These are phyloP conservation scores for Drosophila putrida DNA, from an alignment of 2,888 invertebrate species.

Conservation along the genomic window DNA sequence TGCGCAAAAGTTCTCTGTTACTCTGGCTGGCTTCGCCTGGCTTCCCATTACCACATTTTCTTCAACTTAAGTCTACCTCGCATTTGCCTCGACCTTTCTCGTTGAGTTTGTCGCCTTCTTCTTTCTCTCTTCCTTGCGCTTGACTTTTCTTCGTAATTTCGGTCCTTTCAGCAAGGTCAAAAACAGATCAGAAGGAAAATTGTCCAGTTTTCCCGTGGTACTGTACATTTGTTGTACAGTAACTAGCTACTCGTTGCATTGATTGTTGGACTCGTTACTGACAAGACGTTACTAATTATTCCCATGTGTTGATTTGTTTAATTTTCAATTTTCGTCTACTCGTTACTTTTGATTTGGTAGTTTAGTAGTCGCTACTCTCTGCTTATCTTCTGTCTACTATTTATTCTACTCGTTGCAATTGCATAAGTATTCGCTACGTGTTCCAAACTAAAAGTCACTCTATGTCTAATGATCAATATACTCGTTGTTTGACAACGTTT, in stretches of 20 bases:
- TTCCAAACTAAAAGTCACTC: no score
- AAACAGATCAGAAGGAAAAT: slow-evolving; percentile 10
- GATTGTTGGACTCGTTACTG: background rate
- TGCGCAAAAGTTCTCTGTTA: slow-evolving; percentile 67
- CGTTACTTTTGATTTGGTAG: background rate
- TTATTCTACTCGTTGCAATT: background rate
- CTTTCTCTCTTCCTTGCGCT: background rate
- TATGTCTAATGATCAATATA: no score
- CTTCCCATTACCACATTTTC: slow-evolving; percentile 42
- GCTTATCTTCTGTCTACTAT: background rate
- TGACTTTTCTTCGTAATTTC: background rate
- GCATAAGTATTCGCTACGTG: background rate
- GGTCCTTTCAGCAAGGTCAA: background rate
- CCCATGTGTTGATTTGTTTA: background rate
- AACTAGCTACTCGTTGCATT: slow-evolving; percentile 3
- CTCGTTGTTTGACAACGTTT: background rate
- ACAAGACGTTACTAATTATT: background rate
- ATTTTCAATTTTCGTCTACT: background rate
- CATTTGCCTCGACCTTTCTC: background rate
- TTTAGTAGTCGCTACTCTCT: background rate
- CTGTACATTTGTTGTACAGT: background rate
- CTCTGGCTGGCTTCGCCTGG: slow-evolving; percentile 13
- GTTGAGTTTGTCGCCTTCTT: no score
- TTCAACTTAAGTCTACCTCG: slow-evolving; percentile 1
- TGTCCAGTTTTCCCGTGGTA: background rate